Conservation (phyloP, 2,113 vertebrate species). For the Oreochromis aureus region DNA sequence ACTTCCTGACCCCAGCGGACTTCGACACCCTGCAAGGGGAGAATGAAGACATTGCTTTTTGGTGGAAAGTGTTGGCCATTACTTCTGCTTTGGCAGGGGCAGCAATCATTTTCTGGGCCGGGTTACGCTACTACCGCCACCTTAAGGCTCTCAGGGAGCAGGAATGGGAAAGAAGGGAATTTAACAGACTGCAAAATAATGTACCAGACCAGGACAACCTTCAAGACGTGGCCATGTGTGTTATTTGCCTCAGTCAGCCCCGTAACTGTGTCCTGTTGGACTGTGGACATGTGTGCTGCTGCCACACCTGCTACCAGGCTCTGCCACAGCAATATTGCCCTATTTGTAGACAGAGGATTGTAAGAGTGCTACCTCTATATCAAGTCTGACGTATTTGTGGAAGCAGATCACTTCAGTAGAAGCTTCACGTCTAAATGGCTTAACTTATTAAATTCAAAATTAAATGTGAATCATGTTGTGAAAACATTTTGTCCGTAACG, state of each 20-base stretch:
- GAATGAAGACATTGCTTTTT: slow-evolving; percentile 50
- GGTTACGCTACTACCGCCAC: slow-evolving; percentile 66
- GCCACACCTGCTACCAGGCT: slow-evolving; percentile 78
- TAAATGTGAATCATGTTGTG: background rate
- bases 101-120: slow-evolving; percentile 58
- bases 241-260: slow-evolving; percentile 75
- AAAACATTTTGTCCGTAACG: background rate
- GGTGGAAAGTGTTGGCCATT: slow-evolving; percentile 68
- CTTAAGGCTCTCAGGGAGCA: slow-evolving; percentile 31
- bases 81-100: slow-evolving; percentile 56
- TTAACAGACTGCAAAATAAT: slow-evolving; percentile 5
- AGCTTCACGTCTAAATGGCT: background rate
- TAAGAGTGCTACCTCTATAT: slow-evolving; percentile 80
- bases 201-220: background rate
- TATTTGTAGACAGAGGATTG: slow-evolving; percentile 78
- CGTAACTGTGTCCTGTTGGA: slow-evolving; percentile 78
- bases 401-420: background rate
- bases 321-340: slow-evolving; percentile 75
- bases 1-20: slow-evolving; percentile 77
- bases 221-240: slow-evolving; percentile 31
- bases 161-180: slow-evolving; percentile 61
- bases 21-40: slow-evolving; percentile 72
- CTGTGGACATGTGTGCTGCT: slow-evolving; percentile 87
- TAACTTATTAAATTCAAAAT: background rate
- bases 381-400: slow-evolving; percentile 42